Base-by-base conservation (phyloP, 2,888 invertebrate species). In the Sipha maydis region DNA sequence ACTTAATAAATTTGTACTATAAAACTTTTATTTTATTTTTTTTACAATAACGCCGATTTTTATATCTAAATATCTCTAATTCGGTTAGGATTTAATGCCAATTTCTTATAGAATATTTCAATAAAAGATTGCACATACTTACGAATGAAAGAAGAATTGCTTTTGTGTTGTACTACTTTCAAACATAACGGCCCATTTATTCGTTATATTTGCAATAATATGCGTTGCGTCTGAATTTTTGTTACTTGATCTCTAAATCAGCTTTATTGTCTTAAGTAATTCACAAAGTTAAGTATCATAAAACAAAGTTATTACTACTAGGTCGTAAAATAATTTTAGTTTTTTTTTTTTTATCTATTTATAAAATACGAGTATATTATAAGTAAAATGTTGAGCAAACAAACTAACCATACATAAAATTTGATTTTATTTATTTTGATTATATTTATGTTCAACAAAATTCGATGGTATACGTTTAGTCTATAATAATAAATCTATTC, bases 241-340 rank as follows among this genome's bases (percentile, higher is more conserved):
- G 28, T 1, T 31, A 78, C 2, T 21, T 34, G 31, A 56, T 56
- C 0, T 11, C 9, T 19, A 3, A 48, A 78, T 56, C 56, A 56
- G 78, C 14, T 56, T 56, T 78, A 28, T 3, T 41, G 41, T 28
- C 28, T 69, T 8, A 5, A 41, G 48, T 69, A 14, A 31, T 82
- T 71, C 48, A 19, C 28, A 48, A 82, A 48, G 5, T 28, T 21
- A 8, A 69, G 48, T 48, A 48, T 48, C 48, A 82, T 71, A 25
- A 61, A 21, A 61, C 25, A 82, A 48, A 82, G 69, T 82, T 82
- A 71, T 48, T 48, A 48, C 48, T 48, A 48, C 48, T 48, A n/a
- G 31, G 0, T 71, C n/a, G 41, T 82, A 48, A 82, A 71, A 71
- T 17, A 82, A 48, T 82, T 41, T 28, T 38, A 11, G 21, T 25